Percentiles rank a stretch among this genome's conserved stretches.
Conservation (phyloP, 2,113 vertebrate species). For the Tachycineta bicolor region DNA sequence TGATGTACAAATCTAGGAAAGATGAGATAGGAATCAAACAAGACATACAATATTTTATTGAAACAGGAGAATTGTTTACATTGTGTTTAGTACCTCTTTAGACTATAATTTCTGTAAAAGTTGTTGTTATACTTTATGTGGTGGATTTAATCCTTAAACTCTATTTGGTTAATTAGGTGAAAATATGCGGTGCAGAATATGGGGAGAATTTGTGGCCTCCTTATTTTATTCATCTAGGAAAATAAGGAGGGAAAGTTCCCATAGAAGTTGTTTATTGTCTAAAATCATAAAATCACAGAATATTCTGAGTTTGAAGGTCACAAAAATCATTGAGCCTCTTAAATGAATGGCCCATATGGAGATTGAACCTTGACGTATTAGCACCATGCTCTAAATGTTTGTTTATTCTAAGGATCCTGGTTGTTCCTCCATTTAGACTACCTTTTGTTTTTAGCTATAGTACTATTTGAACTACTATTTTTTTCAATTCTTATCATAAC, state of each 20-base stretch:
- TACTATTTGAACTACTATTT: background rate
- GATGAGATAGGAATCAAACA: background rate
- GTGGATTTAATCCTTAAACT: background rate
- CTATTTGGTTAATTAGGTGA: background rate
- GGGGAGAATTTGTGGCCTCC: background rate
- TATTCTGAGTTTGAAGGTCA: background rate
- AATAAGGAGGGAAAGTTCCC: background rate
- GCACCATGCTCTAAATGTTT: slow-evolving; percentile 41
- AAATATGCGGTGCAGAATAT: background rate
- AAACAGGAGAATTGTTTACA: background rate
- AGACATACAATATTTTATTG: background rate
- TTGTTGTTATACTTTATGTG: background rate
- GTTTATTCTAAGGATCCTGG: background rate
- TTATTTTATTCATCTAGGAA: background rate
- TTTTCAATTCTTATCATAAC: background rate
- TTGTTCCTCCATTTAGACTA: background rate
- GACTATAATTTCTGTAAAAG: background rate
- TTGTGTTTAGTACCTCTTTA: background rate
- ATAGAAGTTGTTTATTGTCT: background rate
- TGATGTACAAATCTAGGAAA: background rate
- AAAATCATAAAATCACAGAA: background rate
- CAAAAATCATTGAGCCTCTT: background rate
- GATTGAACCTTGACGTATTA: slow-evolving; percentile 45
- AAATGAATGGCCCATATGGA: background rate
- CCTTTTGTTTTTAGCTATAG: background rate